Conservation (phyloP, 2,888 invertebrate species). For the Athetis lepigone region DNA sequence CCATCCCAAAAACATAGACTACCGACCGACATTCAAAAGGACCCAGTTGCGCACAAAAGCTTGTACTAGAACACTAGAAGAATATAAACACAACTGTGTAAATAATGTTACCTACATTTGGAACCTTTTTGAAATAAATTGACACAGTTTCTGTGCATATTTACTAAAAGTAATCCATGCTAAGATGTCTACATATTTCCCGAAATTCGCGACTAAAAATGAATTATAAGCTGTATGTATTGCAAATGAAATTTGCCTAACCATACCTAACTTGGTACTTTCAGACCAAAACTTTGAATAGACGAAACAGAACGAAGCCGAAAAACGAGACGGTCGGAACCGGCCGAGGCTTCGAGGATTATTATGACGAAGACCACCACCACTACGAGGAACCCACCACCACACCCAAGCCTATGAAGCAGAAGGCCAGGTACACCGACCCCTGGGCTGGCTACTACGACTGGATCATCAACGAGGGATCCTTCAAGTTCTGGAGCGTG, state of each 20-base stretch:
- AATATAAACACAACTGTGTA: slow-evolving; percentile 1
- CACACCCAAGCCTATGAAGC: slow-evolving; percentile 88
- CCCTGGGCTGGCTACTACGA: slow-evolving; percentile 96
- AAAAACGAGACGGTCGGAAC: slow-evolving; percentile 69
- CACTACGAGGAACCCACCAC: slow-evolving; percentile 81
- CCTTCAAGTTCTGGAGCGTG: slow-evolving; percentile 97
- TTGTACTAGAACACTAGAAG: too few species aligned
- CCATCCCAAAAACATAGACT: too few species aligned
- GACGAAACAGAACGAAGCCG: slow-evolving; percentile 61
- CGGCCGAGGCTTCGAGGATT: slow-evolving; percentile 84
- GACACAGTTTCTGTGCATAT: neutral
- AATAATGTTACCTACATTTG: neutral
- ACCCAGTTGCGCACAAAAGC: too few species aligned
- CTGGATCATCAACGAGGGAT: slow-evolving; percentile 96
- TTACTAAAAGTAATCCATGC: neutral
- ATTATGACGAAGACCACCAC: slow-evolving; percentile 86
- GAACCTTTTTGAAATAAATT: neutral
- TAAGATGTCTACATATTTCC: neutral
- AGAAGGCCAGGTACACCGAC: slow-evolving; percentile 91
- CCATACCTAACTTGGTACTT: slow-evolving; percentile 21
- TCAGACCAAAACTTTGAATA: slow-evolving; percentile 65
- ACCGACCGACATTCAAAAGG: too few species aligned
- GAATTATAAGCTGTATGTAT: neutral
- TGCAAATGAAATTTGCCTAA: neutral
- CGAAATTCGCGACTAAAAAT: neutral